These are phyloP conservation scores for Cylindroiulus punctatus DNA, from an alignment of 2,888 invertebrate species.

Conservation along the genomic window DNA sequence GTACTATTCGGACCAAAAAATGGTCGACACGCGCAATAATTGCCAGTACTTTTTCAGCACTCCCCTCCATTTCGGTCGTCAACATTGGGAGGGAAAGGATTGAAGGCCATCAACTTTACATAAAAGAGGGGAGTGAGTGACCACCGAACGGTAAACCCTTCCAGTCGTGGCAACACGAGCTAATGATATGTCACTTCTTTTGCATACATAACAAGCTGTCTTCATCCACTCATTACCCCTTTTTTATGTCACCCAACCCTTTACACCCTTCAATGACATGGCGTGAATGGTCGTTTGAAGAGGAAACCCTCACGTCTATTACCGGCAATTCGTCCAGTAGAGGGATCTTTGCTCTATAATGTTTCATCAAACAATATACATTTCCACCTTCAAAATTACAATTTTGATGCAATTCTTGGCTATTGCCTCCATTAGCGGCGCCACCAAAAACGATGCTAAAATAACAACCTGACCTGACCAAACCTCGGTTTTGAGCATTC, in stretches of 20 bases:
- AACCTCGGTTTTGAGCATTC: no score
- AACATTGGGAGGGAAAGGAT: conserved; percentile 10
- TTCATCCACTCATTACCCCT: not conserved
- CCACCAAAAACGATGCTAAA: no score
- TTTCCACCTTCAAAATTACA: no score
- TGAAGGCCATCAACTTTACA: conserved; percentile 24
- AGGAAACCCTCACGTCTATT: not conserved
- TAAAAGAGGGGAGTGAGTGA: conserved; percentile 32
- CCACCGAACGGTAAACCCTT: not conserved
- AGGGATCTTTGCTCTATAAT: no score
- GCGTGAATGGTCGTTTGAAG: not conserved
- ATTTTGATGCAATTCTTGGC: no score
- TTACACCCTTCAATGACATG: not conserved
- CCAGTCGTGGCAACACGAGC: not conserved
- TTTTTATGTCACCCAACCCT: not conserved
- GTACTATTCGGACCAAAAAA: not conserved
- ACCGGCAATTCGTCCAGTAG: not conserved
- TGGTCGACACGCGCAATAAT: not conserved
- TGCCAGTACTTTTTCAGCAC: not conserved
- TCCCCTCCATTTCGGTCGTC: not conserved
- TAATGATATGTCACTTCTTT: not conserved
- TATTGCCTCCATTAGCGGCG: no score
- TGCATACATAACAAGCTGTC: not conserved
- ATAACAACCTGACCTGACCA: no score
- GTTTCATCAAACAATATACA: no score